Evolutionary conservation across 2,888 invertebrate species (phyloP).

Genomic region (Sinopyrophorus schimmeli): DNA sequence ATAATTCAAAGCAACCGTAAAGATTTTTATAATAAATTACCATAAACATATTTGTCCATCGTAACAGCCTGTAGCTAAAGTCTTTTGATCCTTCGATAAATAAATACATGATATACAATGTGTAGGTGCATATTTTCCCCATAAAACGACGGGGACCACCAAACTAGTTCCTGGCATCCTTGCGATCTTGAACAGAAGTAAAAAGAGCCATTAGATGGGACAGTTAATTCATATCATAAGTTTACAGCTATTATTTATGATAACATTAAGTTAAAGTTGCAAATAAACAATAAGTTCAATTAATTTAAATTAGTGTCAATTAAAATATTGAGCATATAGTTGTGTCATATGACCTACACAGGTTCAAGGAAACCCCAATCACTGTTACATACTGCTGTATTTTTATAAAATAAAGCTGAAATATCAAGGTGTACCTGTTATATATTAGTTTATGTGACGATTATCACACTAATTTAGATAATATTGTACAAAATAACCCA

Average conservation of each 20-base stretch:
- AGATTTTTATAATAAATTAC: slow-evolving; percentile 56
- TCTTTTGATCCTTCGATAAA: slow-evolving; percentile 88
- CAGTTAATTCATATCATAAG: not conserved
- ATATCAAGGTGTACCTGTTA: too few relatives aligned
- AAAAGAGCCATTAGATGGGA: slow-evolving; percentile 1
- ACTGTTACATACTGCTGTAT: not conserved
- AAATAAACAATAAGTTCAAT: slow-evolving; percentile 37
- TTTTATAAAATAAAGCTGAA: not conserved
- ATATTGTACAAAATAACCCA: slow-evolving; percentile 27
- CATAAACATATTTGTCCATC: slow-evolving; percentile 98
- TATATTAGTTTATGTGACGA: not conserved
- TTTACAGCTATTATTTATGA: slow-evolving; percentile 17
- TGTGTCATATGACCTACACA: slow-evolving; percentile 34
- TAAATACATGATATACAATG: slow-evolving; percentile 95
- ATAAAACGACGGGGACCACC: slow-evolving; percentile 95
- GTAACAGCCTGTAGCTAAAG: slow-evolving; percentile 94
- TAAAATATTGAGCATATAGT: slow-evolving; percentile 34
- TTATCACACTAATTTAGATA: not conserved
- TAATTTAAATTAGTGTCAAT: slow-evolving; percentile 47
- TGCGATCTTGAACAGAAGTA: slow-evolving; percentile 21
- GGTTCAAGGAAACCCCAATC: slow-evolving; percentile 10
- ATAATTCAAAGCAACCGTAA: not conserved
- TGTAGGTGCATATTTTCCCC: slow-evolving; percentile 96
- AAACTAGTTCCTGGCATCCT: slow-evolving; percentile 83
- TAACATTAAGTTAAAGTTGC: slow-evolving; percentile 24